These are phyloP conservation scores for Eurois occulta DNA, from an alignment of 2,888 invertebrate genomes.

Conservation along the genomic window DNA sequence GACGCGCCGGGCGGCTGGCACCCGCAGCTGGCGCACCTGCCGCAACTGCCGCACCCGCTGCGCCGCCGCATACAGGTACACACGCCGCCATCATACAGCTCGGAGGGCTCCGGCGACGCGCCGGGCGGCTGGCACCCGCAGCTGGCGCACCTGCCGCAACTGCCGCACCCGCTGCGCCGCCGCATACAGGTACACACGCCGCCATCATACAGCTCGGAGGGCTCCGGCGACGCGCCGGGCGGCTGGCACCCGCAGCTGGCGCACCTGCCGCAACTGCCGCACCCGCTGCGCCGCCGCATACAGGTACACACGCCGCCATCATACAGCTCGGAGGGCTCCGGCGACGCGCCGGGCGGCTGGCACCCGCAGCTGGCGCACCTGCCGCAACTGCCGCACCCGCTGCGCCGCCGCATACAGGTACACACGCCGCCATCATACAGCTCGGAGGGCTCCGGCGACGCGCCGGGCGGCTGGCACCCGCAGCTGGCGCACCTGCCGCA, in stretches of 20 bases:
- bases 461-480: slow-evolving; percentile 88
- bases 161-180: slow-evolving; percentile 88
- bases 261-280: slow-evolving; percentile 90
- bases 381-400: slow-evolving; percentile 90
- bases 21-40: slow-evolving; percentile 91
- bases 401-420: slow-evolving; percentile 80
- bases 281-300: slow-evolving; percentile 83
- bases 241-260: slow-evolving; percentile 91
- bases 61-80: slow-evolving; percentile 77
- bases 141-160: slow-evolving; percentile 91
- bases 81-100: not conserved
- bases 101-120: slow-evolving; percentile 52
- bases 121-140: slow-evolving; percentile 90
- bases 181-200: slow-evolving; percentile 73
- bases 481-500: slow-evolving; percentile 91
- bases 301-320: slow-evolving; percentile 68
- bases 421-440: not conserved
- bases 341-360: slow-evolving; percentile 78
- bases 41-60: slow-evolving; percentile 90
- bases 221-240: slow-evolving; percentile 63
- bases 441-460: slow-evolving; percentile 53
- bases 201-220: no score
- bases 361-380: slow-evolving; percentile 91
- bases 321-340: slow-evolving; percentile 37
- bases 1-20: slow-evolving; percentile 84